These are phyloP conservation scores for Drosophila subquinaria DNA, from an alignment of 2,888 invertebrate genomes.

Conservation along the genomic window DNA sequence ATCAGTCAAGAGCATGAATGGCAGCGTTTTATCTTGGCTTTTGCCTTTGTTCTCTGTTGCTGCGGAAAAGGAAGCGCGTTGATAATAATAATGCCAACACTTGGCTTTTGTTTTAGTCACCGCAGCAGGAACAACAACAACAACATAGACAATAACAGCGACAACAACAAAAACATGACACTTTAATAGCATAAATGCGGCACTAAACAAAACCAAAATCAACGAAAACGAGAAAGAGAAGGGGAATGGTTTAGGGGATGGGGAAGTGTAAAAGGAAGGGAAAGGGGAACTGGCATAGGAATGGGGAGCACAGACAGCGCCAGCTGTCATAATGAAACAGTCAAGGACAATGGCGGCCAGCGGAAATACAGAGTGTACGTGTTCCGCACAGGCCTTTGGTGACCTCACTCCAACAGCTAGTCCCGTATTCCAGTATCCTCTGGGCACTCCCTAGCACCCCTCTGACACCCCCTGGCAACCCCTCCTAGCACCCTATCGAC, in stretches of 20 bases:
- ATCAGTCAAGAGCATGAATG: constrained; percentile 78
- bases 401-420: constrained; percentile 31
- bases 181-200: constrained; percentile 80
- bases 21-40: constrained; percentile 68
- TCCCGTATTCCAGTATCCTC: not conserved
- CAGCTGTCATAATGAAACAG: constrained; percentile 81
- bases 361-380: constrained; percentile 78
- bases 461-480: not conserved
- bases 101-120: constrained; percentile 75
- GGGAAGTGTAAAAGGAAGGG: constrained; percentile 25
- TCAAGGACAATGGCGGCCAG: constrained; percentile 77
- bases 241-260: not conserved
- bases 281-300: constrained; percentile 20
- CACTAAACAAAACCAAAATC: constrained; percentile 80
- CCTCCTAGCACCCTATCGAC: constrained; percentile 5
- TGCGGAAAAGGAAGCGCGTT: constrained; percentile 77
- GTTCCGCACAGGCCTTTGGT: constrained; percentile 47
- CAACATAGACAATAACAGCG: constrained; percentile 26
- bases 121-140: constrained; percentile 30
- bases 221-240: constrained; percentile 45
- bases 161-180: constrained; percentile 72
- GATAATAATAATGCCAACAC: constrained; percentile 79
- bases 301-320: constrained; percentile 37
- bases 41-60: constrained; percentile 60
- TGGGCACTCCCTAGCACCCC: not conserved